Conservation (phyloP, 2,888 invertebrate genomes). For the Biston stratarius region DNA sequence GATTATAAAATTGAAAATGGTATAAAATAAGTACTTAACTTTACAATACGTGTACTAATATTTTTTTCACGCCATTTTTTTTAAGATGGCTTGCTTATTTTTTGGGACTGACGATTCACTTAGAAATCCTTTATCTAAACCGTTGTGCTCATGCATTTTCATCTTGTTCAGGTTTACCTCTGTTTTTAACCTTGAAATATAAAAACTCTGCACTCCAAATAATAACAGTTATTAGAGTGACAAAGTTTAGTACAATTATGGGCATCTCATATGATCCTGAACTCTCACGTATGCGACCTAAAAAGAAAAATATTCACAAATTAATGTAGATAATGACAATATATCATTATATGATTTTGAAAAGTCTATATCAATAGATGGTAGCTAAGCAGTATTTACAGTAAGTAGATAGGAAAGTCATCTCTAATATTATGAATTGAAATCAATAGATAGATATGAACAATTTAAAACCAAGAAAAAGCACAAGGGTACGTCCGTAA, state of each 20-base stretch:
- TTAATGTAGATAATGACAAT: slow-evolving; percentile 4
- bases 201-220: slow-evolving; percentile 86
- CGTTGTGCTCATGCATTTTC: slow-evolving; percentile 27
- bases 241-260: slow-evolving; percentile 87
- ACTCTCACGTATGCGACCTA: slow-evolving; percentile 87
- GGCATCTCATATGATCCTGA: slow-evolving; percentile 87
- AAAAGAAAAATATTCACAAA: slow-evolving; percentile 52
- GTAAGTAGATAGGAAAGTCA: not conserved
- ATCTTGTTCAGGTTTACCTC: slow-evolving; percentile 49
- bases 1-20: not conserved
- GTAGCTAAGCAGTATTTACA: not conserved
- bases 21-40: not conserved
- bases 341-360: not conserved
- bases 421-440: too few relatives aligned
- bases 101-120: not conserved
- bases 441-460: too few relatives aligned
- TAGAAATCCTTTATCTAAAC: not conserved
- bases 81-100: not conserved
- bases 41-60: not conserved
- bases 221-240: slow-evolving; percentile 86
- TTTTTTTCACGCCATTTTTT: not conserved
- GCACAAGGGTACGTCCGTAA: too few relatives aligned
- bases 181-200: slow-evolving; percentile 68
- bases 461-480: too few relatives aligned
- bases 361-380: not conserved